Percentiles rank a stretch among this genome's conserved stretches.
phyloP scores from a whole-genome alignment of 2,888 invertebrate genomes.

The Drosophila prolongata region DNA sequence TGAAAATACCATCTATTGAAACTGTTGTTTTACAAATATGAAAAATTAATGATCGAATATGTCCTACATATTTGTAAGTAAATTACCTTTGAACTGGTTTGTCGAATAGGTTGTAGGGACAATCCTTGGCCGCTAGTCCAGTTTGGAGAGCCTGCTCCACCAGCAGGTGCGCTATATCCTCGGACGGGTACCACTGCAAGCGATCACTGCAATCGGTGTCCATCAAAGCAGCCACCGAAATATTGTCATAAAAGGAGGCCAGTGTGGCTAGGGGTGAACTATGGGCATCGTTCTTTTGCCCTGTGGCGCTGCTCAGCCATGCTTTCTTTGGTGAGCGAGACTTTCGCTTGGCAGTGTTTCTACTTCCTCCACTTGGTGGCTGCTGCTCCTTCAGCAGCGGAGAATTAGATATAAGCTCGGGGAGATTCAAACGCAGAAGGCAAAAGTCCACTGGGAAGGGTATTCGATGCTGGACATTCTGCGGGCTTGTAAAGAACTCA shows the following conservation, averaged over 20 bases:
- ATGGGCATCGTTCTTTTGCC: constrained; percentile 17
- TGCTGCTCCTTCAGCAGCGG: constrained; percentile 45
- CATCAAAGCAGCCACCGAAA: constrained; percentile 82
- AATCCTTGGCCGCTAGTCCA: constrained; percentile 73
- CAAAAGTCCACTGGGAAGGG: constrained; percentile 82
- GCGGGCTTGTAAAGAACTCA: constrained; percentile 80
- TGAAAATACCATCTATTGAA: too few relatives aligned
- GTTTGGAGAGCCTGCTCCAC: constrained; percentile 78
- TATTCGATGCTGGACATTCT: constrained; percentile 78
- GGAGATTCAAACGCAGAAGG: constrained; percentile 77
- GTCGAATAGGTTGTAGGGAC: constrained; percentile 82
- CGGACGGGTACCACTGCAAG: constrained; percentile 70
- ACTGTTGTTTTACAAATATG: too few relatives aligned
- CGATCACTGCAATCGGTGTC: constrained; percentile 71
- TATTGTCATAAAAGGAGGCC: constrained; percentile 84
- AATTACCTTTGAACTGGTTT: constrained; percentile 72
- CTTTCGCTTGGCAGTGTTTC: constrained; percentile 63
- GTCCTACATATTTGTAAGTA: neutral
- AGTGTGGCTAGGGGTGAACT: constrained; percentile 83
- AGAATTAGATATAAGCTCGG: constrained; percentile 65
- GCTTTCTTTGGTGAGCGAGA: constrained; percentile 81
- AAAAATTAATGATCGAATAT: too few relatives aligned
- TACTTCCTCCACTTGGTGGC: neutral
- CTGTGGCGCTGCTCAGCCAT: constrained; percentile 73
- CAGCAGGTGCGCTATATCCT: constrained; percentile 79